Evolutionary conservation across 2,113 vertebrate species (phyloP).

Genomic region (Phycodurus eques): DNA sequence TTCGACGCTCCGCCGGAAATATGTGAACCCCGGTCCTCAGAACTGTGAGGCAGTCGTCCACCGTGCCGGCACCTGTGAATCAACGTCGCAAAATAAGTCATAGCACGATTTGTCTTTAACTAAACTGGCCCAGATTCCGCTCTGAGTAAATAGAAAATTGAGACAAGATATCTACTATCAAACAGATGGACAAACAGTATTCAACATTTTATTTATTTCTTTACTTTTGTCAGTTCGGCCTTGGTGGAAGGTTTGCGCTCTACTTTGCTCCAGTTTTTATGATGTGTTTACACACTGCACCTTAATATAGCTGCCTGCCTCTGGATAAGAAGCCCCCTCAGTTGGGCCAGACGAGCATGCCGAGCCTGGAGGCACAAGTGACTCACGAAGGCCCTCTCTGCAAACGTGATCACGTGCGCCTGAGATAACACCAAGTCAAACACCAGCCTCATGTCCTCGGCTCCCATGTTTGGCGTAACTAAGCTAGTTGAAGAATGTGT

Average conservation of each 20-base stretch:
- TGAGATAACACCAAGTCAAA: conserved; percentile 54
- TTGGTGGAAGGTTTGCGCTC: neutral
- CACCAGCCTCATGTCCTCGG: conserved; percentile 34
- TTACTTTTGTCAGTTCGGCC: neutral
- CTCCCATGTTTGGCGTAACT: conserved; percentile 32
- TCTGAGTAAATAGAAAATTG: too few relatives aligned
- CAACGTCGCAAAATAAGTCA: too few relatives aligned
- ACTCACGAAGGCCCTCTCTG: conserved; percentile 64
- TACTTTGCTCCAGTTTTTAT: neutral
- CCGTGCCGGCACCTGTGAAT: too few relatives aligned
- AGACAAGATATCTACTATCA: too few relatives aligned
- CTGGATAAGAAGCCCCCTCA: conserved; percentile 43
- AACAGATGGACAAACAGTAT: neutral
- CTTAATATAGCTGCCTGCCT: conserved; percentile 41
- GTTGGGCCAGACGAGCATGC: conserved; percentile 61
- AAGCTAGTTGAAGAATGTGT: neutral
- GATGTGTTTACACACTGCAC: conserved; percentile 44
- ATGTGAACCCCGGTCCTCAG: too few relatives aligned
- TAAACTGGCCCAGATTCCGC: too few relatives aligned
- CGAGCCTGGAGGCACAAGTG: conserved; percentile 59
- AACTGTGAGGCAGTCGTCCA: too few relatives aligned
- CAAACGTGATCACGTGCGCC: conserved; percentile 62
- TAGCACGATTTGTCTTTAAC: too few relatives aligned
- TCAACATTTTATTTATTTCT: neutral
- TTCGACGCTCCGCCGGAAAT: too few relatives aligned